These are phyloP conservation scores for Liasis olivaceus DNA, from an alignment of 2,797 vertebrate species.

Conservation along the genomic window DNA sequence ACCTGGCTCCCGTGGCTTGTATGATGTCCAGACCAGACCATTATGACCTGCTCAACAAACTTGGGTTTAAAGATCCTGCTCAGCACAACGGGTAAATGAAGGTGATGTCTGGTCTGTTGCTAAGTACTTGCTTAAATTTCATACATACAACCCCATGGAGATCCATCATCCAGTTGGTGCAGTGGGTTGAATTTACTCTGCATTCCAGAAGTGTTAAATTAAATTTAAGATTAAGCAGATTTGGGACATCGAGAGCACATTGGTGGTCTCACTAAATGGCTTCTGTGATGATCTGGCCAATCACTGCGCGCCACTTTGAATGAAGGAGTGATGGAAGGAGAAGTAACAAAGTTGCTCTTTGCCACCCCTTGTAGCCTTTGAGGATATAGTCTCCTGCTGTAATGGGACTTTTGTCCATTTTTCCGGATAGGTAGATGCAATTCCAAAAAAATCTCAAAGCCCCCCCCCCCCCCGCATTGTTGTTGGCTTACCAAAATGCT, in stretches of 20 bases:
- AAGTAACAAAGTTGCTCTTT: background rate
- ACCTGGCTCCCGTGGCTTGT: background rate
- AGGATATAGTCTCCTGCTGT: background rate
- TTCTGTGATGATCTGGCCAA: background rate
- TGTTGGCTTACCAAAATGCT: background rate
- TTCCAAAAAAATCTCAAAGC: background rate
- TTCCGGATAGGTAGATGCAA: background rate
- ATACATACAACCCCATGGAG: too few species aligned
- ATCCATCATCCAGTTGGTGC: too few species aligned
- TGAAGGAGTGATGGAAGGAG: background rate
- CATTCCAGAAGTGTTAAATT: too few species aligned
- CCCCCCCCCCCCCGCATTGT: background rate
- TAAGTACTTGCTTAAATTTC: too few species aligned
- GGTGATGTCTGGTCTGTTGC: too few species aligned
- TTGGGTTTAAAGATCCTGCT: background rate
- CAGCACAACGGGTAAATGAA: too few species aligned
- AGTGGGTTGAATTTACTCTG: too few species aligned
- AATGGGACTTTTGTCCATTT: background rate
- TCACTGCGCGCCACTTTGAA: background rate
- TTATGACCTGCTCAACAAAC: background rate
- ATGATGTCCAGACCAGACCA: background rate
- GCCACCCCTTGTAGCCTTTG: background rate
- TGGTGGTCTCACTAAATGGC: background rate
- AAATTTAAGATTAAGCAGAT: background rate
- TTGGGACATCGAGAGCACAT: background rate